Percentiles rank a stretch among this genome's conserved stretches.
Evolutionary conservation across 2,888 invertebrate species (phyloP).

Genomic region (Rotaria macrura): DNA sequence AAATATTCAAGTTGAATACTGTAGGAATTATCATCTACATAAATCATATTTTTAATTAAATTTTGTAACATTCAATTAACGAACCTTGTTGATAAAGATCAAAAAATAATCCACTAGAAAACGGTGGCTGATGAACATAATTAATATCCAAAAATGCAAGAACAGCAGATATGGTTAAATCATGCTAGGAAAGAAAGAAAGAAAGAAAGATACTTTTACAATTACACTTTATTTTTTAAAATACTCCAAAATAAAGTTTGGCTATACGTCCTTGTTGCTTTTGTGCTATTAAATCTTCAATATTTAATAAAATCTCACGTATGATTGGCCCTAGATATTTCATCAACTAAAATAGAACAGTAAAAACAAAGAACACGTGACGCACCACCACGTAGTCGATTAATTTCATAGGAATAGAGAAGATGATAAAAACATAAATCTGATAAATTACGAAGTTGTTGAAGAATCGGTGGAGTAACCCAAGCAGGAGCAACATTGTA

Average conservation of each 20-base stretch:
- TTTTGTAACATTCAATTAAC: not conserved
- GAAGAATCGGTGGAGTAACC: not conserved
- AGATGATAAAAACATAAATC: not conserved
- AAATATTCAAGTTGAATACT: not conserved
- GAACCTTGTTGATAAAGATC: slow-evolving; percentile 21
- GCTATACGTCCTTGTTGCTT: not conserved
- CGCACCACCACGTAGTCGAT: slow-evolving; percentile 13
- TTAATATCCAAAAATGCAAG: slow-evolving; percentile 10
- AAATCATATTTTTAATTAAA: not conserved
- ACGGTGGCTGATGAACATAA: slow-evolving; percentile 29
- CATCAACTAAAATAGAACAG: not conserved
- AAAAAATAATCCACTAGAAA: slow-evolving; percentile 21
- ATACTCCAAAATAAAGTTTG: not conserved
- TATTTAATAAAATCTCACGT: not conserved
- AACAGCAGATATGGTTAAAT: slow-evolving; percentile 21
- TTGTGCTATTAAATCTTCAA: not conserved
- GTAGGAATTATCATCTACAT: not conserved
- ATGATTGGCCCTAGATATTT: not conserved
- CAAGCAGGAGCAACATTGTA: not conserved
- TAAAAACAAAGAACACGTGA: not conserved
- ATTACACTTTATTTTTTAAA: not conserved
- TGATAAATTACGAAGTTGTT: not conserved
- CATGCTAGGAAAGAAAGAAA: slow-evolving; percentile 22
- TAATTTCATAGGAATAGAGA: not conserved
- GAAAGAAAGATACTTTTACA: not conserved